These are phyloP conservation scores for Atta cephalotes DNA, from an alignment of 1,140 invertebrate genomes.

Conservation along the genomic window DNA sequence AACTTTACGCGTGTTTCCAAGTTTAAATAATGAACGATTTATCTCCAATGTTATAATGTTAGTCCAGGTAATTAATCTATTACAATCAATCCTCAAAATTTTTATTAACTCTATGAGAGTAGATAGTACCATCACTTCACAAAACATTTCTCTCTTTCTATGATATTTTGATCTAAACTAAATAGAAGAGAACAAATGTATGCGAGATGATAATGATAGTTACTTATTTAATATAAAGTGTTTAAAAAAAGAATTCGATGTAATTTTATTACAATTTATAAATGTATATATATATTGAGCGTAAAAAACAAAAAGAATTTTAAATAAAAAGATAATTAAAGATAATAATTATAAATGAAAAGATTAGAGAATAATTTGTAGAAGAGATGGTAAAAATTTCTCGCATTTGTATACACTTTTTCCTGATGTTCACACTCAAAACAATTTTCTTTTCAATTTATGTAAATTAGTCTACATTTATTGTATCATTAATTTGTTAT, in stretches of 20 bases:
- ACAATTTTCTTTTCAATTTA: constrained; percentile 5
- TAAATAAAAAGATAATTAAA: not conserved
- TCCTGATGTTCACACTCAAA: not conserved
- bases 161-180: not conserved
- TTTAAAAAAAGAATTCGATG: not conserved
- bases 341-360: not conserved
- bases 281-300: too few species aligned
- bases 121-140: not conserved
- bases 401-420: not conserved
- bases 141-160: not conserved
- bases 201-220: not conserved
- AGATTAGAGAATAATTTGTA: not conserved
- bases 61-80: not conserved
- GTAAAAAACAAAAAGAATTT: not conserved
- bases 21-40: not conserved
- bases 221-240: not conserved
- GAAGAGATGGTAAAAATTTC: not conserved
- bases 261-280: not conserved
- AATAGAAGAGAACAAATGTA: not conserved
- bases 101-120: constrained; percentile 8
- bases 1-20: not conserved
- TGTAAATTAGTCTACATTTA: not conserved
- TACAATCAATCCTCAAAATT: not conserved
- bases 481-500: too few species aligned
- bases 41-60: not conserved